Base-by-base conservation (phyloP, 2,888 invertebrate genomes). In the Callinectes sapidus region DNA sequence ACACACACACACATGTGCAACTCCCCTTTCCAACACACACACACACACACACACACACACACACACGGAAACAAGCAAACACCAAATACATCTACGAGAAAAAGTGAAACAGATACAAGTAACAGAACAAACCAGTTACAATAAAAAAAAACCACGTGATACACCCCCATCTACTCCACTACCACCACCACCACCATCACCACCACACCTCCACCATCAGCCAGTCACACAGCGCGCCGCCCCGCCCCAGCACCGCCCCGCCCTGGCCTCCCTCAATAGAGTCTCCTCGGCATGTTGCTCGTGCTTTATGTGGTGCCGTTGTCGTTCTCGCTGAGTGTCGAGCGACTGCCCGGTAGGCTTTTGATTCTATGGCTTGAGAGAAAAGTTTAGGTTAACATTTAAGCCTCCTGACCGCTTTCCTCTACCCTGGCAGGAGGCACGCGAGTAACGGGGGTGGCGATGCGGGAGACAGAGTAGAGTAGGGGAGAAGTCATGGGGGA, bases 341-440 rank as follows among this genome's bases (percentile, higher is more conserved):
- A 81, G 81, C 23, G 81, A 16, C 8, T 81, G 23, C n/a, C 14
- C 16, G 2, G 32, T 81, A 81, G 81, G 13, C 28, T 71, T 71
- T 71, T 71, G 23, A 18, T 81, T 81, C 32, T 35, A 81, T 32
- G 81, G 81, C 35, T 81, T 81, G 35, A 32, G 35, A 32, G 81
- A 81, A 35, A 81, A 14, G 81, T 81, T 81, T 81, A 81, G 81
- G 81, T 81, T 81, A 35, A 32, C 32, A 81, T 81, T 18, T 81
- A 81, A 81, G 81, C 35, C 32, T 81, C 81, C 81, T 81, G 81
- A 81, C 81, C 81, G 81, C 81, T 35, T 81, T 81, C 81, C 81
- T 81, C 81, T 35, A 81, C 81, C 81, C 81, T 81, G 81, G 81
- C 81, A 81, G 81, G 81, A 32, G 35, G 35, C 81, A 81, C 81